A percentile compares a stretch with the other conserved stretches of the same genome.
Evolutionary conservation across 2,797 vertebrate species (phyloP).

Genomic region (Octomys mimax): DNA sequence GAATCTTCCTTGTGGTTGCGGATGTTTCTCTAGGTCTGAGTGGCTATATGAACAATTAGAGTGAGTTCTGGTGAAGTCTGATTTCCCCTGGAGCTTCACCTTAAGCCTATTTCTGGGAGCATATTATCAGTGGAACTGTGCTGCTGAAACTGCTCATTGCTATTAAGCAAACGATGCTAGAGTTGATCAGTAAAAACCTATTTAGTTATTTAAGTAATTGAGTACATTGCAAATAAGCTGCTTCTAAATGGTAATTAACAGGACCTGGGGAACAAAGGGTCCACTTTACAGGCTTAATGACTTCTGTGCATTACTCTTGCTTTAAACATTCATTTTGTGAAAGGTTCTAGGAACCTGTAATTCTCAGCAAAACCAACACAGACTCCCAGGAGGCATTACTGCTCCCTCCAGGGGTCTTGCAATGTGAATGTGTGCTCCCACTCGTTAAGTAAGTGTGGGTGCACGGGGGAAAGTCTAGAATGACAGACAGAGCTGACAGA

Average conservation of each 20-base stretch:
- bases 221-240: slow-evolving; percentile 63
- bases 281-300: slow-evolving; percentile 55
- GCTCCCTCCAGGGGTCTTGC: background rate
- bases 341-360: background rate
- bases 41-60: slow-evolving; percentile 41
- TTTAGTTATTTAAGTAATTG: slow-evolving; percentile 72
- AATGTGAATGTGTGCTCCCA: background rate
- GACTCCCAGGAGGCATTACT: background rate
- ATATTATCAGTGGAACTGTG: background rate
- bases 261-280: slow-evolving; percentile 63
- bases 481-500: background rate
- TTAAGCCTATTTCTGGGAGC: slow-evolving; percentile 36
- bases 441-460: background rate
- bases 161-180: slow-evolving; percentile 68
- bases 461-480: background rate
- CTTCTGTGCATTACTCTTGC: background rate
- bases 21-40: slow-evolving; percentile 1
- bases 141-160: slow-evolving; percentile 35
- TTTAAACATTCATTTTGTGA: slow-evolving; percentile 17
- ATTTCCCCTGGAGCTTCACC: slow-evolving; percentile 4
- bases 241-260: slow-evolving; percentile 63
- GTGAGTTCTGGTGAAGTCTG: background rate
- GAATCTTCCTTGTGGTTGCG: background rate
- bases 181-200: slow-evolving; percentile 64
- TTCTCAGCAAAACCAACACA: background rate